Percentiles rank a stretch among this genome's conserved stretches.
These are phyloP conservation scores for Aspidiotus destructor DNA, from an alignment of 2,888 invertebrate species.

Conservation along the genomic window DNA sequence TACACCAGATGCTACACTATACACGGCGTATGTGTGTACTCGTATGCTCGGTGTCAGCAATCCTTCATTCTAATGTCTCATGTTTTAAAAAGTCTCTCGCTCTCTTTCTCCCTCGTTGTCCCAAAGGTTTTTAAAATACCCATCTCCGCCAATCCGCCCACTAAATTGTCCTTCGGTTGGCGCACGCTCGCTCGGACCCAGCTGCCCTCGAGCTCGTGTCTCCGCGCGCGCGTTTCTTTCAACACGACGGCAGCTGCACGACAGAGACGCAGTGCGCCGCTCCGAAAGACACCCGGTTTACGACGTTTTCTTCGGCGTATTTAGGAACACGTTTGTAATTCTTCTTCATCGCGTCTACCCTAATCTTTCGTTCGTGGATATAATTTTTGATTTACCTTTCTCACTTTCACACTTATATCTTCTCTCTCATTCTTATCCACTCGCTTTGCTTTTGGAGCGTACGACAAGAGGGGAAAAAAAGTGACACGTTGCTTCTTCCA, in stretches of 20 bases:
- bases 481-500: no score
- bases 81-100: not conserved
- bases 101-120: slow-evolving; percentile 1
- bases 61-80: slow-evolving; percentile 4
- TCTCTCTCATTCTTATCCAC: not conserved
- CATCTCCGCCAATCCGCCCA: slow-evolving; percentile 2
- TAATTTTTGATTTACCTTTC: not conserved
- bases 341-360: no score
- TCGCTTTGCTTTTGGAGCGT: not conserved
- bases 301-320: not conserved
- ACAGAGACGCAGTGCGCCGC: not conserved
- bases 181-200: slow-evolving; percentile 14
- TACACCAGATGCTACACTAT: not conserved
- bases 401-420: not conserved
- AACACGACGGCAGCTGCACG: slow-evolving; percentile 1
- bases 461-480: no score
- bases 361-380: no score
- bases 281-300: not conserved
- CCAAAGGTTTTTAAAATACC: slow-evolving; percentile 1
- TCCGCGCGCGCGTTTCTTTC: not conserved
- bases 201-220: slow-evolving; percentile 29
- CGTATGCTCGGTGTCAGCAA: not conserved
- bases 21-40: no score
- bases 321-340: not conserved
- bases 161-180: slow-evolving; percentile 4